phyloP scores from a whole-genome alignment of 2,888 invertebrate species.

The Andrena bucephala region DNA sequence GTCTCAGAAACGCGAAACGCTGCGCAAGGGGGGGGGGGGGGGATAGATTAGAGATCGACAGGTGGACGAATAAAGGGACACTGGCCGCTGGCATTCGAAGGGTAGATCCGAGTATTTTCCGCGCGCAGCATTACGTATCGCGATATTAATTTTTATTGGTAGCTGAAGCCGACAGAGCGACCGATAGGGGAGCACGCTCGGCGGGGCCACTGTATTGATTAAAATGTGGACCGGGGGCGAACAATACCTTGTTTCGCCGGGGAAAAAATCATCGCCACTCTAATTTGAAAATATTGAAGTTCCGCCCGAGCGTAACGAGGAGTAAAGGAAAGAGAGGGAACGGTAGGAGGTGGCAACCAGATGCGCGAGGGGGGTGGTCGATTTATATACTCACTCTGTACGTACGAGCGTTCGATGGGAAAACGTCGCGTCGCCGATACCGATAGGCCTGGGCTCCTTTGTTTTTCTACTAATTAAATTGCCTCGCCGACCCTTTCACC shows the following conservation, averaged over 20 bases:
- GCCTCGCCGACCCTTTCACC: constrained; percentile 45
- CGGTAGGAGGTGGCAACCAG: not conserved
- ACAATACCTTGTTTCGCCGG: constrained; percentile 81
- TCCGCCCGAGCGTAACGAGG: constrained; percentile 28
- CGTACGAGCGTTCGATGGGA: constrained; percentile 69
- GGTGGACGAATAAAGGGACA: not conserved
- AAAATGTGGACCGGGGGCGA: constrained; percentile 81
- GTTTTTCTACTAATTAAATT: constrained; percentile 74
- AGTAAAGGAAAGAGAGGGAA: constrained; percentile 6
- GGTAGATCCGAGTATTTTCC: constrained; percentile 63
- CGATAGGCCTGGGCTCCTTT: constrained; percentile 66
- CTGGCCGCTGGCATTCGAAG: constrained; percentile 65
- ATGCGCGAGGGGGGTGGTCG: constrained; percentile 25
- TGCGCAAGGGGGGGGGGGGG: not conserved
- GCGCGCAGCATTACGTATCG: constrained; percentile 82
- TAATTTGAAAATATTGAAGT: constrained; percentile 83
- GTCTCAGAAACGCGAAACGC: not conserved
- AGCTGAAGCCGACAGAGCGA: constrained; percentile 73
- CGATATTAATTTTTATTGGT: constrained; percentile 84
- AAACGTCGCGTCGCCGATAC: constrained; percentile 75
- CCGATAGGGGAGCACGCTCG: constrained; percentile 71
- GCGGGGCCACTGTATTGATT: constrained; percentile 80
- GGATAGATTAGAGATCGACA: not conserved
- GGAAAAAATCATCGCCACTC: constrained; percentile 78
- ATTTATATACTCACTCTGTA: constrained; percentile 63